Conservation (phyloP, 2,113 vertebrate genomes). For the Arvicanthis niloticus region DNA sequence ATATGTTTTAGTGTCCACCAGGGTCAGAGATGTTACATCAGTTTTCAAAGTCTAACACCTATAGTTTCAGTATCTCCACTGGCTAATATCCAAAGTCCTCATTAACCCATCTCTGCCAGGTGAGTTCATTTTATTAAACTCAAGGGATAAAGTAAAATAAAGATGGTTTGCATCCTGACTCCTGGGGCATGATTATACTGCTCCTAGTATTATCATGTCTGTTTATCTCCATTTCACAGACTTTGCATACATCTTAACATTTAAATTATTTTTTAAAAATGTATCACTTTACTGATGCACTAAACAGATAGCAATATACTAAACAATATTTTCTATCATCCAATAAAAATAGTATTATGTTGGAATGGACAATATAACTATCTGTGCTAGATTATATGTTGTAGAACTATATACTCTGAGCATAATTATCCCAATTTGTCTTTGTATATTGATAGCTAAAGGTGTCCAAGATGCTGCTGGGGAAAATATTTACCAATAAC, state of each 20-base stretch:
- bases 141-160: neutral
- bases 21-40: neutral
- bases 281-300: no score
- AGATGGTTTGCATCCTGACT: neutral
- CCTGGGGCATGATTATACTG: neutral
- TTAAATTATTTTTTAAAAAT: no score
- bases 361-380: neutral
- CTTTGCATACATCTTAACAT: neutral
- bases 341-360: neutral
- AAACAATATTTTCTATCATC: neutral
- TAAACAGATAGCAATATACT: neutral
- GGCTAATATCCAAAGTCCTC: neutral
- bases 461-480: neutral
- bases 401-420: neutral
- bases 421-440: neutral
- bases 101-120: neutral
- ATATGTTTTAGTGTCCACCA: neutral
- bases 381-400: neutral
- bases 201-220: neutral
- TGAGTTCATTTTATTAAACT: neutral
- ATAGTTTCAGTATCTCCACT: neutral
- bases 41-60: neutral
- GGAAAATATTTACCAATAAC: neutral
- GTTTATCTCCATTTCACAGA: neutral
- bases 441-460: neutral